Evolutionary conservation across 2,113 vertebrate genomes (phyloP).

Genomic region (Zapornia atra): DNA sequence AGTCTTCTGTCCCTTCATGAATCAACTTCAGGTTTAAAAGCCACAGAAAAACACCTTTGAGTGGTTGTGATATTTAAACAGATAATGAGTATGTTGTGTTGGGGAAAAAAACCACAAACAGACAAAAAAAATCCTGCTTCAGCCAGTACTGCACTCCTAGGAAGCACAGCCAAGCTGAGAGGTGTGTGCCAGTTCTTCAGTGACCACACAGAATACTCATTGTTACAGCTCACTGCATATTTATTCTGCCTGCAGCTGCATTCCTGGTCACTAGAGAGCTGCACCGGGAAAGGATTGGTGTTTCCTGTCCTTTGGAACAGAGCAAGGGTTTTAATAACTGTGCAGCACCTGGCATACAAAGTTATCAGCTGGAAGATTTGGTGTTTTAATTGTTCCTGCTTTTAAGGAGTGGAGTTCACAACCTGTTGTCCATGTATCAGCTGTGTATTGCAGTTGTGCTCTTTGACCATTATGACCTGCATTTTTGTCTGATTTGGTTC

Average conservation of each 20-base stretch:
- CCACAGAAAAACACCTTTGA: background rate
- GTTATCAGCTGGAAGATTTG: background rate
- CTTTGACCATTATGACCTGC: background rate
- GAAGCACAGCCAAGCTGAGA: background rate
- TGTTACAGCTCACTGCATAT: fast-evolving
- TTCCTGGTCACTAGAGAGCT: background rate
- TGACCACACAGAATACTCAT: background rate
- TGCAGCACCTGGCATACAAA: background rate
- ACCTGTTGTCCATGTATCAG: background rate
- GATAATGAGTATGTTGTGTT: background rate
- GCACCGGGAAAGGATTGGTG: background rate
- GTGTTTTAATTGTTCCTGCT: background rate
- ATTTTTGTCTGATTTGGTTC: slow-evolving; percentile 51
- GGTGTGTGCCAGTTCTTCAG: background rate
- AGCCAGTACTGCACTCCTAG: background rate
- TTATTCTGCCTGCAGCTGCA: background rate
- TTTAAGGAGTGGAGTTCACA: background rate
- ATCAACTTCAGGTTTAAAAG: background rate
- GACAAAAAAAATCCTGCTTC: background rate
- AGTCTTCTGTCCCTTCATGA: background rate
- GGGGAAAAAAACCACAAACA: background rate
- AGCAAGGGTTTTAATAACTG: background rate
- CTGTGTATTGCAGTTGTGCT: background rate
- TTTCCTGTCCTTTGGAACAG: background rate
- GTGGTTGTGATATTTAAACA: background rate